Percentiles rank a stretch among this genome's conserved stretches.
These are phyloP conservation scores for Epistrophella euchroma DNA, from an alignment of 2,888 invertebrate species.

Conservation along the genomic window DNA sequence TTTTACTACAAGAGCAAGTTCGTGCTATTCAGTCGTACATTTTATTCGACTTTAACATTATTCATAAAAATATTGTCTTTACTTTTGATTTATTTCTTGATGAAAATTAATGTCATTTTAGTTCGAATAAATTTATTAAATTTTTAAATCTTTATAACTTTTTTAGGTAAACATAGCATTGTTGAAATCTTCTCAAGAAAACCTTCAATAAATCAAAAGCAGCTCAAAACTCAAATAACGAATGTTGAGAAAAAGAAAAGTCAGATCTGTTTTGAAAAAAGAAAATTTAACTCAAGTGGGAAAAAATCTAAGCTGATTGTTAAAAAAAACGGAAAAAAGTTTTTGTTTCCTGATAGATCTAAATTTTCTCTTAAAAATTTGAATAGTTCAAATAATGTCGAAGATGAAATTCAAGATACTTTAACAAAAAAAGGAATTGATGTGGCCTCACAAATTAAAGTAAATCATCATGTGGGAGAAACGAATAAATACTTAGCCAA, in stretches of 20 bases:
- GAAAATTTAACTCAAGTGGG: background rate
- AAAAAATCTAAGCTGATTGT: slow-evolving; percentile 16
- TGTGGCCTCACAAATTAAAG: background rate
- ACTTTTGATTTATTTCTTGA: no score
- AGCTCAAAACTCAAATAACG: background rate
- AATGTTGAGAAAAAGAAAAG: background rate
- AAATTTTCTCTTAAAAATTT: slow-evolving; percentile 25
- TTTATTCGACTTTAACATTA: no score
- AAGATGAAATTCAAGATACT: background rate
- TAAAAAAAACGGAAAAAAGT: slow-evolving; percentile 31
- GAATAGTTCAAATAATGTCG: background rate
- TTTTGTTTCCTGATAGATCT: slow-evolving; percentile 18
- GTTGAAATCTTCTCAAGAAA: background rate
- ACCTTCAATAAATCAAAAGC: background rate
- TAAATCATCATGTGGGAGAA: background rate
- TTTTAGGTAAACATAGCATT: background rate
- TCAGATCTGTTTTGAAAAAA: background rate
- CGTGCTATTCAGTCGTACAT: no score
- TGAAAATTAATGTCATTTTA: no score
- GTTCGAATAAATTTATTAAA: background rate
- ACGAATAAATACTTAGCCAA: background rate
- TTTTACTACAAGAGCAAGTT: no score
- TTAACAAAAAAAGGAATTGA: no score
- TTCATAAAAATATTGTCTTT: no score
- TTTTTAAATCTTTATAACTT: background rate